Evolutionary conservation across 35 echinoderm and acorn worm genomes (phyloP), one percentile per base, ranked within the genome.

Genomic region (Apostichopus parvimensis): DNA sequence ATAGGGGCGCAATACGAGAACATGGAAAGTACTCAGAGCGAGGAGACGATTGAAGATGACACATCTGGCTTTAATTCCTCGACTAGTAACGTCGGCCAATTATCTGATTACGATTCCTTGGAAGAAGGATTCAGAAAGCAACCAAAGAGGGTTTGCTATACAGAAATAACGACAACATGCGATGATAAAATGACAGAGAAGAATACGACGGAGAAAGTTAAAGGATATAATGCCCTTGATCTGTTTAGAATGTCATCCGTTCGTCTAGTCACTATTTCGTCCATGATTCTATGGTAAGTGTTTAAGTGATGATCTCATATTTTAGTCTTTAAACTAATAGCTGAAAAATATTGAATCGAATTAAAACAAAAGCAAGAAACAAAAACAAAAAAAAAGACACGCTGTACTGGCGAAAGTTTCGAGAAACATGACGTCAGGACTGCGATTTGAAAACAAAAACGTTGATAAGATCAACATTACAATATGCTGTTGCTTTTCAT

Each of bases 271-370:
- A 57, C 68, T 5, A 21, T 90, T 18, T 24, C 56, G 9, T 90
- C 88, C 13, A 90, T 90, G 88, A 22, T 18, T 5, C 77, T 90
- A 57, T 90, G 88, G 88, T 90, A 78, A 90, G 88, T 90, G 34
- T 45, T 45, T 4, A 45, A 45, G 3, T 45, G 34, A 4, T 45
- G 3, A 10, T 54, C 14, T 68, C 11, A 11, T 75, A 0, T 18
- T 75, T 4, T 5, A 20, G 17, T 75, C 17, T 75, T 20, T 18
- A 13, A 17, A 13, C 17, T 11, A 11, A 18, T 18, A 68, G 62
- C 15, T 9, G 9, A 66, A 66, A 66, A 45, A 66, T 4, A 17
- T 12, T 12, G 62, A 66, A 66, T 12, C 15, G 5, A 66, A 66
- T 9, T 66, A 66, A 66, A 66, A 17, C 9, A 66, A 66, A 66